phyloP scores from a whole-genome alignment of 2,113 vertebrate genomes.

The Cyphomyrus discorhynchus region DNA sequence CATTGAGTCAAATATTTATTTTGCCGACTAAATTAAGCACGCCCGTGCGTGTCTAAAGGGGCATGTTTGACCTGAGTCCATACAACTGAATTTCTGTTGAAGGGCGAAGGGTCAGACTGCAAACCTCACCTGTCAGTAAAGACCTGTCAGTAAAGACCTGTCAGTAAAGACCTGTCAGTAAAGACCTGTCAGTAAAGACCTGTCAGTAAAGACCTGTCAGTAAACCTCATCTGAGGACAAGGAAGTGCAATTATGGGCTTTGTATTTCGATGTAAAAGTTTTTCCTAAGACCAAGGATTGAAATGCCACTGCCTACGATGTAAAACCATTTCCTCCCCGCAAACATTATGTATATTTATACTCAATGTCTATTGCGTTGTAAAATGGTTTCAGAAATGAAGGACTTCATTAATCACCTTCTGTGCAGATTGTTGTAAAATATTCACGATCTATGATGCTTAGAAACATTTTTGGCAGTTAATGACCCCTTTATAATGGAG shows the following conservation, averaged over 20 bases:
- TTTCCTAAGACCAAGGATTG: not conserved
- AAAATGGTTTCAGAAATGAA: not conserved
- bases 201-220: no score
- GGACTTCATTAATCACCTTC: not conserved
- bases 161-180: no score
- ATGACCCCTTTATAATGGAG: not conserved
- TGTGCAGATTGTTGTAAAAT: not conserved
- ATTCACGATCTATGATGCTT: not conserved
- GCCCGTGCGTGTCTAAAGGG: no score
- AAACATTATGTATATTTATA: not conserved
- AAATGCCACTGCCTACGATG: not conserved
- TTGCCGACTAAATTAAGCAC: no score
- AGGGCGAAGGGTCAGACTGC: no score
- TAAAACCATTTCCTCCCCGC: not conserved
- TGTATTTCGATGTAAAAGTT: not conserved
- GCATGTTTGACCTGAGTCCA: no score
- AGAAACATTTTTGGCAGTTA: not conserved
- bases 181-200: no score
- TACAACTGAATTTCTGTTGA: no score
- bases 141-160: no score
- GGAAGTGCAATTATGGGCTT: not conserved
- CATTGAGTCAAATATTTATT: not conserved
- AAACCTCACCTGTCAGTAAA: no score
- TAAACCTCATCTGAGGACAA: no score
- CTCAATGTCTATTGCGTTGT: not conserved